Percentiles rank a stretch among this genome's conserved stretches.
Evolutionary conservation across 2,888 invertebrate genomes (phyloP).

Genomic region (Tupiocoris notatus): DNA sequence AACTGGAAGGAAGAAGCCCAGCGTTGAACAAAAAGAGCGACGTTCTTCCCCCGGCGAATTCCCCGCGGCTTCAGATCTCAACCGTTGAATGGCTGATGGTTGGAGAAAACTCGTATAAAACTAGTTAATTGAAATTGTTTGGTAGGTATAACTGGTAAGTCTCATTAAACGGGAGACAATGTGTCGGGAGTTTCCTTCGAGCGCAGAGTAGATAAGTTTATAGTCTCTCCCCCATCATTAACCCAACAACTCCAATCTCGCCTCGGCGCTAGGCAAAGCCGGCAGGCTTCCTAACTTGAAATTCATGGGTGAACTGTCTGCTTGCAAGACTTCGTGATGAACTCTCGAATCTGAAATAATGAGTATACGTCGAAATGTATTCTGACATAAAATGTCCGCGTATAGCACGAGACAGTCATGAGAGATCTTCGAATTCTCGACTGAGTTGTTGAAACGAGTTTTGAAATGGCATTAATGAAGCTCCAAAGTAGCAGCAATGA

Average conservation of each 20-base stretch:
- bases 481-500: too few species aligned
- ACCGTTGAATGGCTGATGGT: conserved; percentile 27
- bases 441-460: too few species aligned
- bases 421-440: too few species aligned
- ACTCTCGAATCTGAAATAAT: neutral
- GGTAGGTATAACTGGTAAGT: conserved; percentile 42
- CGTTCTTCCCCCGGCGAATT: neutral
- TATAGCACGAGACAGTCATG: too few species aligned
- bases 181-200: conserved; percentile 21
- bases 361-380: neutral
- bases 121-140: conserved; percentile 45
- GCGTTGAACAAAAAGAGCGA: conserved; percentile 24
- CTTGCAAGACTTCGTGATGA: neutral
- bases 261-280: neutral
- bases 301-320: neutral
- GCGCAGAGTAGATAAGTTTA: conserved; percentile 32
- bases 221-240: conserved; percentile 3
- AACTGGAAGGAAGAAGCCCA: neutral
- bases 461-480: too few species aligned
- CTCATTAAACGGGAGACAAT: conserved; percentile 45
- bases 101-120: conserved; percentile 40
- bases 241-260: conserved; percentile 15
- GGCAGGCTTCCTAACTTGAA: neutral
- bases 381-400: too few species aligned
- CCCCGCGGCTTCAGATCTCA: conserved; percentile 10